Evolutionary conservation across 2,797 vertebrate genomes (phyloP).

Genomic region (Tarsius wallacei): DNA sequence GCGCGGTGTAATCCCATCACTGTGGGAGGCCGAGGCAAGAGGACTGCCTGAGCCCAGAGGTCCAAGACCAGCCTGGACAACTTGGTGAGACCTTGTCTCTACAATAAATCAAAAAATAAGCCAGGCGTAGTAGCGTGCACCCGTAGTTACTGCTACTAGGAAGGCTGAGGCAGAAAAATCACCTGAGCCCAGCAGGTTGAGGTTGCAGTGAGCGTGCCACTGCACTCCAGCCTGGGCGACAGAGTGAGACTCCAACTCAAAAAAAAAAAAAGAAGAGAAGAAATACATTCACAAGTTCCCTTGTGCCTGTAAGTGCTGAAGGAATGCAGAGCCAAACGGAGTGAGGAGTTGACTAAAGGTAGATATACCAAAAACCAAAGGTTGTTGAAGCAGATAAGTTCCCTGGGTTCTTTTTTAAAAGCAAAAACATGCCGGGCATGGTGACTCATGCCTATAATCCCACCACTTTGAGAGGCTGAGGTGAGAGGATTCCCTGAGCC

Average conservation of each 20-base stretch:
- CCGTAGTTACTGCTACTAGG: background rate
- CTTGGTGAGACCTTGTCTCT: background rate
- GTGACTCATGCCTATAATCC: too few relatives aligned
- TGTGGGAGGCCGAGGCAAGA: background rate
- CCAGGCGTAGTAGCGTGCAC: accelerated
- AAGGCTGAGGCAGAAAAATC: background rate
- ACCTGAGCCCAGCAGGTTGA: background rate
- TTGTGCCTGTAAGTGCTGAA: background rate
- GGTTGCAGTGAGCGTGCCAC: background rate
- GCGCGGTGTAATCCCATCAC: background rate
- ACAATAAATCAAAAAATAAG: background rate
- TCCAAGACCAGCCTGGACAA: background rate
- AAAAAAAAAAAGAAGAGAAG: background rate
- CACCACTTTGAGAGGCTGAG: too few relatives aligned
- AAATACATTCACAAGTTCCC: background rate
- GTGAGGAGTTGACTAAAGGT: background rate
- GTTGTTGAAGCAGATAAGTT: background rate
- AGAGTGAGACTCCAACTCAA: background rate
- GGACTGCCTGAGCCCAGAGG: background rate
- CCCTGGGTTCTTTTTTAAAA: background rate
- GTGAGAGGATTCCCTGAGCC: too few relatives aligned
- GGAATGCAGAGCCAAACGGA: background rate
- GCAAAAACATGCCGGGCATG: background rate
- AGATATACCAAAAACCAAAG: background rate
- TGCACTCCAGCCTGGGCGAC: background rate